Percentiles rank a stretch among this genome's conserved stretches.
These are phyloP conservation scores for Orchesellides sinensis DNA, from an alignment of 2,888 invertebrate genomes.

Conservation along the genomic window DNA sequence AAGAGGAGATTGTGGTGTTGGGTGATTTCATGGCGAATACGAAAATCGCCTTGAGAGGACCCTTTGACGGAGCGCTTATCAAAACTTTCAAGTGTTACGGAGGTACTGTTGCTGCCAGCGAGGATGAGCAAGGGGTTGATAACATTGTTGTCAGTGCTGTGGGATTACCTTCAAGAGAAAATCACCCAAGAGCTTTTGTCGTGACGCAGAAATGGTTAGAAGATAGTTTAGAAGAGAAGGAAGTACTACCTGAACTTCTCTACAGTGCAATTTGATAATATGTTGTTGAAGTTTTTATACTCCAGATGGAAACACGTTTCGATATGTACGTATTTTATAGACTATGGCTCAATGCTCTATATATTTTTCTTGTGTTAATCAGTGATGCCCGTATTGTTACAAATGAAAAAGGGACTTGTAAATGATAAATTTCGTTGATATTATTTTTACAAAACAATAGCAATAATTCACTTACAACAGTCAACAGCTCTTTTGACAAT, in stretches of 20 bases:
- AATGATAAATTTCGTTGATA: no score
- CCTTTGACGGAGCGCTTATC: neutral
- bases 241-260: conserved; percentile 45
- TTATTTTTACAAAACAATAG: no score
- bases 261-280: neutral
- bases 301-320: no score
- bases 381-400: no score
- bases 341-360: no score
- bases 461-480: no score
- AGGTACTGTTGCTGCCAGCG: conserved; percentile 52
- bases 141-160: conserved; percentile 61
- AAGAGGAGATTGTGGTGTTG: neutral
- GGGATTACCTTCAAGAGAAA: conserved; percentile 26
- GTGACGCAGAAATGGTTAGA: conserved; percentile 66
- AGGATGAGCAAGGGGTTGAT: conserved; percentile 38
- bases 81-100: conserved; percentile 65
- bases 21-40: conserved; percentile 20
- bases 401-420: no score
- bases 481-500: no score
- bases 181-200: conserved; percentile 49
- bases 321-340: no score
- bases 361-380: no score
- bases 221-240: conserved; percentile 58
- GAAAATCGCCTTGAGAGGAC: conserved; percentile 56
- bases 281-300: no score